These are phyloP conservation scores for Calliphora vicina DNA, from an alignment of 1,140 invertebrate species.

Conservation along the genomic window DNA sequence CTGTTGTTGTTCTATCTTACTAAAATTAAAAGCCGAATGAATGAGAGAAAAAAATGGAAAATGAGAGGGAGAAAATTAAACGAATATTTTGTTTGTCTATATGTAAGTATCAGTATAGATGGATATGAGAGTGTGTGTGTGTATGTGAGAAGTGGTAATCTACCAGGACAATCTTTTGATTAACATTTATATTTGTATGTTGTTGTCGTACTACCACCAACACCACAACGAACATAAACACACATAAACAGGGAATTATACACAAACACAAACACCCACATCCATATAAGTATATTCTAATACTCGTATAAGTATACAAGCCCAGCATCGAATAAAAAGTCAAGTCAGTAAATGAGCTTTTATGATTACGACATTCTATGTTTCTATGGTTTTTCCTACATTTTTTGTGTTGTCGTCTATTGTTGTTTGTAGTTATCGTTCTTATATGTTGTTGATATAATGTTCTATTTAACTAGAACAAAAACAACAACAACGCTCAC, in stretches of 20 bases:
- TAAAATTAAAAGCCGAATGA: background rate
- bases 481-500: background rate
- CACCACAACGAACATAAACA: background rate
- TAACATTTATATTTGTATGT: conserved; percentile 25
- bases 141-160: conserved; percentile 10
- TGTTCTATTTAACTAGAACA: background rate
- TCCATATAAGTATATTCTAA: background rate
- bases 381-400: background rate
- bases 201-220: background rate
- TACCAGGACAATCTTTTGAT: conserved; percentile 32
- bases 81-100: background rate
- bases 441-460: background rate
- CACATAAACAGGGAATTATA: too few species aligned
- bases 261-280: background rate
- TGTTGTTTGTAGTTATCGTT: background rate
- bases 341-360: conserved; percentile 26
- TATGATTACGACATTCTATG: conserved; percentile 23
- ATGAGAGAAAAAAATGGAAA: background rate
- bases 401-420: background rate
- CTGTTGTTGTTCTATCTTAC: background rate
- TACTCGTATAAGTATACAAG: background rate
- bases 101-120: too few species aligned
- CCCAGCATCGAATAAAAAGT: background rate
- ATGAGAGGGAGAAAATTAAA: background rate
- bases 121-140: too few species aligned